A percentile compares a stretch with the other conserved stretches of the same genome.
Evolutionary conservation across 37 sponge, comb jelly and placozoan species (phyloP).

Genomic region (Aphrocallistes beatrix): DNA sequence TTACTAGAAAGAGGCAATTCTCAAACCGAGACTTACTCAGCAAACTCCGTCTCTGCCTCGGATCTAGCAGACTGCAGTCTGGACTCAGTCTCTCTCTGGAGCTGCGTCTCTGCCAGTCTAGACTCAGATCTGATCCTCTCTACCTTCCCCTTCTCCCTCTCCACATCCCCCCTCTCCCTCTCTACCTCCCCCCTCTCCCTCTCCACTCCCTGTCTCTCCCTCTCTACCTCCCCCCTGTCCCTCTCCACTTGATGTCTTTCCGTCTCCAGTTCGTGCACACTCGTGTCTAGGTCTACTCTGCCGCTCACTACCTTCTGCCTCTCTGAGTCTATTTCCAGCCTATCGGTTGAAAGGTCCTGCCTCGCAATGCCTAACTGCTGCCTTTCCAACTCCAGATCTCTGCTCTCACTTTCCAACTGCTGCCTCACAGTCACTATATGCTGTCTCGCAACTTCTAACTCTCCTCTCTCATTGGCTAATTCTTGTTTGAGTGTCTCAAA

Average conservation of each 20-base stretch:
- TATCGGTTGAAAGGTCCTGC: not conserved
- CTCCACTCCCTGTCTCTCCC: not conserved
- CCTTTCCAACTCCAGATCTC: not conserved
- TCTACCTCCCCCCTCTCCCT: not conserved
- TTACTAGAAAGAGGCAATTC: not conserved
- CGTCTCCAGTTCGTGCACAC: not conserved
- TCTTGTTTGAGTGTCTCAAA: not conserved
- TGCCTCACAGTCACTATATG: not conserved
- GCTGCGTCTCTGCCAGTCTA: too few relatives aligned
- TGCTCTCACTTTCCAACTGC: not conserved
- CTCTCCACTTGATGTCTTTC: not conserved
- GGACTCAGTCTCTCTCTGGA: too few relatives aligned
- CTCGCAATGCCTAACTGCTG: not conserved
- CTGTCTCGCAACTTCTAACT: not conserved
- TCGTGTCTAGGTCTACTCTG: not conserved
- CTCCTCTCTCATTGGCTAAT: not conserved
- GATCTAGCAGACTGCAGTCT: too few relatives aligned
- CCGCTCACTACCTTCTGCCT: not conserved
- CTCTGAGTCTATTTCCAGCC: not conserved
- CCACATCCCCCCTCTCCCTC: too few relatives aligned
- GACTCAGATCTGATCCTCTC: too few relatives aligned
- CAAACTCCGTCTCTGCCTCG: not conserved
- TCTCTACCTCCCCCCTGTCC: not conserved
- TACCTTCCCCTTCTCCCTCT: too few relatives aligned
- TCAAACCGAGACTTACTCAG: not conserved